Base-by-base conservation (phyloP, 1,140 invertebrate species). In the Arion vulgaris region DNA sequence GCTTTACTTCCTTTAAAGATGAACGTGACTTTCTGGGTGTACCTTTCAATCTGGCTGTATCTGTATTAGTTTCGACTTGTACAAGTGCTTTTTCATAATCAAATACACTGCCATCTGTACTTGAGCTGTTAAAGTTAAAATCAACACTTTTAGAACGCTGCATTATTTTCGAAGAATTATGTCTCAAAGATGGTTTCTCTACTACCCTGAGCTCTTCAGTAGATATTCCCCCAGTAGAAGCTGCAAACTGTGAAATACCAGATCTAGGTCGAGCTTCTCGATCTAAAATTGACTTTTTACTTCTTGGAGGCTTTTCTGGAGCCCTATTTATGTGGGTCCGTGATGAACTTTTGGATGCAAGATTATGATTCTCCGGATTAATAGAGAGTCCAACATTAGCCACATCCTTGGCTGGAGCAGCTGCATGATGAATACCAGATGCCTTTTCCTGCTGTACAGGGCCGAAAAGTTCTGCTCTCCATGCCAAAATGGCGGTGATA, bases 381-480 rank as follows among this genome's bases (percentile, higher is more conserved):
- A 17, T 11, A n/a, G 71, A 39, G 38, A n/a, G 26, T 23, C 32
- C 41, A 13, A n/a, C 1, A 57, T 41, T 78, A 17, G n/a, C 23
- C 45, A 19, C 7, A n/a, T 62, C 28, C 34, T 78, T 78, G 38
- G 57, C 13, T 62, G 76, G 45, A 26, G 0, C 39, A 19, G n/a
- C 7, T 13, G 53, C 1, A 34, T 51, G 76, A 66, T 38, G 39
- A 36, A 13, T 38, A 0, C 13, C 15, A n/a, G 49, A 38, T 66
- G 36, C 1, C 45, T 36, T 69, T 4, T 81, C 80, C 15, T 53
- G 45, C 17, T 73, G 49, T 34, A 49, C 45, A 71, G 41, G 68
- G 15, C 80, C 72, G 32, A 80, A 32, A 0, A 83, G 51, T 76
- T 86, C 85, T 38, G 76, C 53, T 73, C 77, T 86, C 85, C 85